Evolutionary conservation across 2,888 invertebrate genomes (phyloP), one percentile per base, ranked within the genome.

Genomic region (Philereme transversata): DNA sequence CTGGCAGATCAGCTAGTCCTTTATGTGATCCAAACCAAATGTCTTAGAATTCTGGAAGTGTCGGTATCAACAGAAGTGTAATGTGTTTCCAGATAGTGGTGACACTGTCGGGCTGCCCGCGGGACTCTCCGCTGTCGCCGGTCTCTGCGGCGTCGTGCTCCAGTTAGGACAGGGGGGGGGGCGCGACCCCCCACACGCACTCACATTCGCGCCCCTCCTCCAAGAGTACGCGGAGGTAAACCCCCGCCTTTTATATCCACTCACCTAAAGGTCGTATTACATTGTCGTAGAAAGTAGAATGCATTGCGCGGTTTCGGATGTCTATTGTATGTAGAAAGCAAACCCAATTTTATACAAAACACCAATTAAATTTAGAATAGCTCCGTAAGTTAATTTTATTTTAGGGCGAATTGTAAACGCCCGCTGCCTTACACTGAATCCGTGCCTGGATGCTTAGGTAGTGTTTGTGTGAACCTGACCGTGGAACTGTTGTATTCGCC

Each of bases 121-220:
- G 97, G 74, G 97, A 97, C 90, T 96, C 96, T 69, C 95, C 95
- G 72, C 96, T 97, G 91, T 97, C 97, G 81, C 97, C 97, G 75
- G 93, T 97, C 88, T 97, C 97, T 85, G 97, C 97, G 78, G 97
- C 97, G 67, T 97, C 97, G 79, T 97, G 97, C 83, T 97, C 97
- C 95, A 97, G 97, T 96, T 97, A 97, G 97, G 93, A 92, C 77
- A 79, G 92, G 91, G 89, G 88, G 92, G 92, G 92, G 93, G 93
- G 83, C 86, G 91, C 91, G 88, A 91, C 92, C 92, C 92, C 92
- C 88, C 92, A 87, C 79, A 88, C 91, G 60, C 88, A 86, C 76
- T 87, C 88, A 61, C 91, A 90, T 82, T 92, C 92, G 86, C 92
- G 92, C 83, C 90, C 91, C 87, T 91, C 92, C 84, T 92, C 92